phyloP scores from a whole-genome alignment of 1,140 invertebrate genomes.

The Phthorimaea operculella region DNA sequence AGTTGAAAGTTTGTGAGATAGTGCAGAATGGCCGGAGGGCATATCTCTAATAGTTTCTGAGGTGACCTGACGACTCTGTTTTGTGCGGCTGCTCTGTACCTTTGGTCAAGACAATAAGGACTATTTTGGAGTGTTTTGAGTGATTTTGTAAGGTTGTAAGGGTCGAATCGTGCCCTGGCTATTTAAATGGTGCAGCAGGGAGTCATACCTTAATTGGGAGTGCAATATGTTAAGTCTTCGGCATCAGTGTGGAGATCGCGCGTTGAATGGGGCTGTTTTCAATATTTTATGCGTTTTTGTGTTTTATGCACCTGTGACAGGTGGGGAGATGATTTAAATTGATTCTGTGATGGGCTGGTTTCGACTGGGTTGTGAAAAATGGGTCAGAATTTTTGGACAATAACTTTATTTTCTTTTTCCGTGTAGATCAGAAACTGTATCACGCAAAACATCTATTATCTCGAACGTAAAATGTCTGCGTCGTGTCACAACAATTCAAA shows the following conservation, averaged over 20 bases:
- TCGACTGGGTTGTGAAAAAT: too few relatives aligned
- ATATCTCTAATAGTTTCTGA: constrained; percentile 46
- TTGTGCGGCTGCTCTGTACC: constrained; percentile 5
- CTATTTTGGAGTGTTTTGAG: constrained; percentile 9
- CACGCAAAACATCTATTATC: too few relatives aligned
- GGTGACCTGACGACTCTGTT: constrained; percentile 21
- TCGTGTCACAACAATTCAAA: too few relatives aligned
- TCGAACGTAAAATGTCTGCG: too few relatives aligned
- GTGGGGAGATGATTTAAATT: too few relatives aligned
- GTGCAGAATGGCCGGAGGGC: constrained; percentile 44
- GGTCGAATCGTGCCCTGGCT: constrained; percentile 50
- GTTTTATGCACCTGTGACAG: neutral
- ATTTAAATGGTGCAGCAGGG: constrained; percentile 56
- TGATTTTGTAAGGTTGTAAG: constrained; percentile 16
- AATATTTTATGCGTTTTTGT: constrained; percentile 1
- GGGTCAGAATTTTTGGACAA: too few relatives aligned
- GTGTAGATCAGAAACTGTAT: too few relatives aligned
- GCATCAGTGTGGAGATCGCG: constrained; percentile 29
- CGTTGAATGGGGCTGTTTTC: constrained; percentile 32
- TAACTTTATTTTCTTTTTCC: too few relatives aligned
- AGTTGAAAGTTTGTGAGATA: constrained; percentile 48
- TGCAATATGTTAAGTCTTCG: constrained; percentile 55
- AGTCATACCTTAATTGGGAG: constrained; percentile 57
- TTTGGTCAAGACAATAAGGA: neutral
- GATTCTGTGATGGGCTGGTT: too few relatives aligned